Evolutionary conservation across 2,113 vertebrate genomes (phyloP).

Genomic region (Oryzias melastigma): DNA sequence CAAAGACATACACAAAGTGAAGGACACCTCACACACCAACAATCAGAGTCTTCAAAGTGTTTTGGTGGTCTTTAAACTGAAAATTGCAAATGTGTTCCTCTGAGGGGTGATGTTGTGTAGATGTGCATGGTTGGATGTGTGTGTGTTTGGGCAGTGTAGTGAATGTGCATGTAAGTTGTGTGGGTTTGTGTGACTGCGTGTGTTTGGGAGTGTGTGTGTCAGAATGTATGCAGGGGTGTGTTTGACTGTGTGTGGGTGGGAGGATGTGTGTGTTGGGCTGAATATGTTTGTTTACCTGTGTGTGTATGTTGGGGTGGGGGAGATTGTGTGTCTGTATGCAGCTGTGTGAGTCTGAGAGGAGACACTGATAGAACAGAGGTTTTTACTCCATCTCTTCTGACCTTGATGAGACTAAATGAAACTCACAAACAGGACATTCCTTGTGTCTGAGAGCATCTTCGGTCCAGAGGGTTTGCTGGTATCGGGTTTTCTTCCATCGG

Average conservation of each 20-base stretch:
- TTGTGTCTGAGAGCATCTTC: too few species aligned
- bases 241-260: constrained; percentile 5
- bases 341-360: constrained; percentile 12
- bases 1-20: constrained; percentile 25
- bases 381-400: constrained; percentile 22
- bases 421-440: background rate
- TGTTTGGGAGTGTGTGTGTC: too few species aligned
- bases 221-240: background rate
- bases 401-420: constrained; percentile 43
- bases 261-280: background rate
- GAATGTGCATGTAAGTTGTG: too few species aligned
- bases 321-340: too few species aligned
- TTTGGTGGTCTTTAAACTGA: constrained; percentile 57
- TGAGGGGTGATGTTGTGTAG: constrained; percentile 1
- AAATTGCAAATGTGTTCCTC: constrained; percentile 42
- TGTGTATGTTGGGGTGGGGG: background rate
- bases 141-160: too few species aligned
- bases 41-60: constrained; percentile 48
- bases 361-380: constrained; percentile 2
- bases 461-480: too few species aligned
- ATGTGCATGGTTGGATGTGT: background rate
- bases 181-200: background rate
- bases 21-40: constrained; percentile 14
- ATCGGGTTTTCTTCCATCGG: too few species aligned
- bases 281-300: background rate